Base-by-base conservation (phyloP, 2,797 vertebrate species). In the Salmo trutta region DNA sequence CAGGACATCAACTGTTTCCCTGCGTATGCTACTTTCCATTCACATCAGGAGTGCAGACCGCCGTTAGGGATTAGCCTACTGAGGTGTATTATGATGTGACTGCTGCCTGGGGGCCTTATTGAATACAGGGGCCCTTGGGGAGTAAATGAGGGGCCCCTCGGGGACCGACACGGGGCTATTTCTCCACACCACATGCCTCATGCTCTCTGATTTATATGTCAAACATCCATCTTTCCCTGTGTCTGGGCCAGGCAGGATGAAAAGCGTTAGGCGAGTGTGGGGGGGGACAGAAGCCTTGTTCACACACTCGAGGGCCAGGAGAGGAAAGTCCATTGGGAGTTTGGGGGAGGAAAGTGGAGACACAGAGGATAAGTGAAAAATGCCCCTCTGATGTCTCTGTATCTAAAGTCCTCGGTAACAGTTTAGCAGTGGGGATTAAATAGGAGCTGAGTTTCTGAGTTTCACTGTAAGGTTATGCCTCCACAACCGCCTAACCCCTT, bases 281-380 rank as follows among this genome's bases (percentile, higher is more conserved):
- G 36, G 68, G 31, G 36, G 36, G 33, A 72, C 47, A 29, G 24
- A 72, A 29, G 51, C 71, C 51, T 21, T 53, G 71, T 54, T 6
- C 24, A 15, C 21, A 53, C 71, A 70, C 29, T 47, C 62, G 75
- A 65, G 75, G 41, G 72, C 27, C 31, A 77, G 68, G 17, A 52
- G 21, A 21, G 73, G 29, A 16, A 47, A 36, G 16, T 8, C 15
- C 1, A 59, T 71, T 36, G 56, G 72, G 52, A n/a, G 29, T 15
- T 7, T 19, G 29, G 15, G 24, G n/a, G 36, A 15, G 24, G 36
- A 70, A 16, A 14, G 65, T 24, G 66, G 66, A 33, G 16, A 31
- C 65, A 31, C 29, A 16, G 10, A 4, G 36, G 69, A 17, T 21
- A 24, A 71, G 70, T 71, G 47, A 72, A 8, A 53, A 52, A 17